Percentiles rank a stretch among this genome's conserved stretches.
These are phyloP conservation scores for Euthynnus affinis DNA, from an alignment of 2,797 vertebrate genomes.

Conservation along the genomic window DNA sequence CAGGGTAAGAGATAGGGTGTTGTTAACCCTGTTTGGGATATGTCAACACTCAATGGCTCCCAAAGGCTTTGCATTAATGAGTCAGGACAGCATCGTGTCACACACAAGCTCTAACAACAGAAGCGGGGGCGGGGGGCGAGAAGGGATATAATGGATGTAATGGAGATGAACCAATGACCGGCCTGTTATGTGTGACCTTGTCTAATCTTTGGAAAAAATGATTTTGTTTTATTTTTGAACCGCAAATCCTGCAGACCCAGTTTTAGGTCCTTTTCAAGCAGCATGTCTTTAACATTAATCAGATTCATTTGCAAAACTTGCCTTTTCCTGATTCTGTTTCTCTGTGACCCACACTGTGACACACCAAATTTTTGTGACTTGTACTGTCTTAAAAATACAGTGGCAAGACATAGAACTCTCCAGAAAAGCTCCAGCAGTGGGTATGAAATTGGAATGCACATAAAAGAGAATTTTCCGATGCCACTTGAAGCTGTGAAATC, in stretches of 20 bases:
- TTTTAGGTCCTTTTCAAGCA: neutral
- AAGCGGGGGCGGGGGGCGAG: neutral
- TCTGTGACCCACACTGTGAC: constrained; percentile 29
- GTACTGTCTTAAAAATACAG: constrained; percentile 45
- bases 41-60: constrained; percentile 76
- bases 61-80: constrained; percentile 78
- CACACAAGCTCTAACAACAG: constrained; percentile 49
- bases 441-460: constrained; percentile 70
- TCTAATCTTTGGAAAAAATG: constrained; percentile 31
- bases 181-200: constrained; percentile 55
- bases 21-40: constrained; percentile 77
- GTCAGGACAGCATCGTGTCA: constrained; percentile 62
- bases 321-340: neutral
- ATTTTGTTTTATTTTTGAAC: constrained; percentile 31
- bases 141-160: constrained; percentile 57
- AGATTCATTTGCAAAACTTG: neutral
- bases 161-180: constrained; percentile 55
- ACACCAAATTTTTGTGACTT: constrained; percentile 27
- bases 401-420: constrained; percentile 43
- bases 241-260: no score
- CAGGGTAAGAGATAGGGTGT: constrained; percentile 68
- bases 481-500: constrained; percentile 77
- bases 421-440: constrained; percentile 39
- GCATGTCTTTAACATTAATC: neutral
- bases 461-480: constrained; percentile 72